Base-by-base conservation (phyloP, 2,888 invertebrate species). In the Bombylius discolor region DNA sequence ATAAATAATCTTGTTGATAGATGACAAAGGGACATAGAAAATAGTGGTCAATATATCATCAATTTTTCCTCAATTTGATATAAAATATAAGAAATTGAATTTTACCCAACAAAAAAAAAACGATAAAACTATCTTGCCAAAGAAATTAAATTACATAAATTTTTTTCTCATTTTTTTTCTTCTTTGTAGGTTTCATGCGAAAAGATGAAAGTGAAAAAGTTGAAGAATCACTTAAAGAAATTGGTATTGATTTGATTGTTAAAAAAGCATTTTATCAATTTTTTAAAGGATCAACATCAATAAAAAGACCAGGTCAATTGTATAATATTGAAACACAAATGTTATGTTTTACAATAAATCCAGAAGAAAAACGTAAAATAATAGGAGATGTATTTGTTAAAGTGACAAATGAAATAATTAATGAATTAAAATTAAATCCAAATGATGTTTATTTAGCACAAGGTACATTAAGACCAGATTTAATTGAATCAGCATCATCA, bases 361-460 rank as follows among this genome's bases (percentile, higher is more conserved):
- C 99, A 0, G 99, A 99, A 76, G 94, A 96, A 72, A 99, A 99
- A 71, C 83, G 99, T 60, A 92, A 92, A 78, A 97, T 99, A 68
- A 99, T 99, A 69, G 99, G 99, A 23, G 98, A 99, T 76, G 92
- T 97, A 55, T 99, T 99, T 78, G 94, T 99, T 60, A 85, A 87
- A 76, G 84, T 95, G 65, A 91, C 95, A 42, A 88, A 92, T 76
- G 90, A 94, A 70, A 84, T 93, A 60, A 85, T 96, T 67, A 79
- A 83, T 48, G 90, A 93, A 68, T 78, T 95, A 68, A 88, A 92
- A 67, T 76, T 97, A 61, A 89, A 90, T 68, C 87, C 91, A 32
- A 93, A 96, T 67, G 92, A 97, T 68, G 94, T 97, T 36, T 82
- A 91, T 64, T 78, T 96, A 53, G 95, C 90, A 3, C 96, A 97